Evolutionary conservation across 2,113 vertebrate species (phyloP).

Genomic region (Pao palembangensis): DNA sequence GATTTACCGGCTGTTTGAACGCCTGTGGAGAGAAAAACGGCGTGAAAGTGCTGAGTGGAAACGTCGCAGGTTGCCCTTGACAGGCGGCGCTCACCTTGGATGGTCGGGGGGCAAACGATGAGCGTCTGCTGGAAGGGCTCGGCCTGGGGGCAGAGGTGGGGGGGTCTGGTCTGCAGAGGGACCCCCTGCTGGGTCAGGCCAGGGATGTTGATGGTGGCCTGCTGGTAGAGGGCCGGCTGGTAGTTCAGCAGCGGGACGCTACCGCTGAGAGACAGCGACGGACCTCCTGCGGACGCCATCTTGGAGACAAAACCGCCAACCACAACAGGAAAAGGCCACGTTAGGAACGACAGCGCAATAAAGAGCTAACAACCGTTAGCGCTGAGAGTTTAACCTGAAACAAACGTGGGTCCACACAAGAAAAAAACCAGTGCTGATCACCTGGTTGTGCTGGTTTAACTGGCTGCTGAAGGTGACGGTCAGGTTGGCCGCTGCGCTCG

Average conservation of each 20-base stretch:
- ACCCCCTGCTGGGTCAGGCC: conserved; percentile 90
- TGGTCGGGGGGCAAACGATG: conserved; percentile 95
- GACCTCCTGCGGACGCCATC: conserved; percentile 84
- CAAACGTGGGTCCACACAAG: no score
- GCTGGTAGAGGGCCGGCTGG: conserved; percentile 92
- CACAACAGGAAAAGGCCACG: not conserved
- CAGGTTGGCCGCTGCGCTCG: conserved; percentile 92
- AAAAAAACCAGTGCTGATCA: conserved; percentile 43
- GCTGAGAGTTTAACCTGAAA: no score
- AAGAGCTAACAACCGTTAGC: no score
- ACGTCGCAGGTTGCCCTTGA: not conserved
- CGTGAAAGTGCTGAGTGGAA: not conserved
- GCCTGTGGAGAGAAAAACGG: conserved; percentile 62
- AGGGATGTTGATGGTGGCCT: conserved; percentile 91
- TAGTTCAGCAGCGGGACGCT: conserved; percentile 93
- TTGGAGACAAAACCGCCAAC: conserved; percentile 20
- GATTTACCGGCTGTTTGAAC: conserved; percentile 91
- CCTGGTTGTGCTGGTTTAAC: conserved; percentile 94
- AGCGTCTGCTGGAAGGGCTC: conserved; percentile 98
- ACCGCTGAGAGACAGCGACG: conserved; percentile 89
- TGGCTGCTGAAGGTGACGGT: conserved; percentile 98
- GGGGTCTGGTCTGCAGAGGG: conserved; percentile 87
- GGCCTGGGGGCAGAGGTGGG: conserved; percentile 90
- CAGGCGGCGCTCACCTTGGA: conserved; percentile 86
- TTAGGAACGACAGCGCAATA: not conserved